Percentiles rank a stretch among this genome's conserved stretches.
phyloP scores from a whole-genome alignment of 2,113 vertebrate genomes.

The western clawed frog (Xenopus tropicalis) region UCB_Xtro_10.0 CM004450.2:143521001-143521500 shows the following conservation, averaged over 20 bases:
- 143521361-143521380: not conserved
- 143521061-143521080: slow-evolving; percentile 20
- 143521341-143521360: not conserved
- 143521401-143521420: no score
- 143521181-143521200: not conserved
- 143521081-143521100: not conserved
- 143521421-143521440: no score
- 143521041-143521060: slow-evolving; percentile 12
- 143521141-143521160: slow-evolving; percentile 39
- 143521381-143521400: no score
- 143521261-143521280: not conserved
- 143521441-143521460: no score
- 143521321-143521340: not conserved
- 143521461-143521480: no score
- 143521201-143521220: not conserved
- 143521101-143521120: not conserved
- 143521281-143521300: not conserved
- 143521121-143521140: slow-evolving; percentile 40
- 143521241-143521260: not conserved
- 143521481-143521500: no score
- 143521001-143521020: not conserved
- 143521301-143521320: not conserved
- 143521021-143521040: not conserved
- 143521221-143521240: not conserved
- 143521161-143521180: not conserved